Evolutionary conservation across 2,797 vertebrate genomes (phyloP).

Genomic region (Pangasius larnaudii): DNA sequence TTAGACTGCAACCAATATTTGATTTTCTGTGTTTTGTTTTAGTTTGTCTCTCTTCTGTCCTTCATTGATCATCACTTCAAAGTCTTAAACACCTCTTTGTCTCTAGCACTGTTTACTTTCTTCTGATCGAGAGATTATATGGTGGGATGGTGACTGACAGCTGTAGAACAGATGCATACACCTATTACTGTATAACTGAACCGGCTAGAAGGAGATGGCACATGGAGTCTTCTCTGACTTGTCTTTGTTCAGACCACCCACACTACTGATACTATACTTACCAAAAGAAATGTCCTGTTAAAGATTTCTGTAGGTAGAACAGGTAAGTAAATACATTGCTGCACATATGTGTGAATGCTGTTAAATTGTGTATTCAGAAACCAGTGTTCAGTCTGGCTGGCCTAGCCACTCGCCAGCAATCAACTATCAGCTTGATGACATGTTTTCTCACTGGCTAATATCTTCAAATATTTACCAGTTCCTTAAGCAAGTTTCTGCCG

Average conservation of each 20-base stretch:
- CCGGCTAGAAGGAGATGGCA: background rate
- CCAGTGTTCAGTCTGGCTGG: background rate
- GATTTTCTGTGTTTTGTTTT: background rate
- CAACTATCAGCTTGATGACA: background rate
- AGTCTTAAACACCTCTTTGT: background rate
- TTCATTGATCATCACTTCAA: background rate
- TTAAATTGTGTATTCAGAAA: background rate
- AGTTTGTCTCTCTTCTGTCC: no score
- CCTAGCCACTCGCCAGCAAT: background rate
- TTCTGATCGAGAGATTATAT: background rate
- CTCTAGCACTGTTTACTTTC: slow-evolving; percentile 4
- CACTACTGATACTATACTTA: background rate
- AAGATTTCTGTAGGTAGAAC: background rate
- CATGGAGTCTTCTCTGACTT: no score
- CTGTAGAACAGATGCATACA: background rate
- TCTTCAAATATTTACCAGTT: slow-evolving; percentile 42
- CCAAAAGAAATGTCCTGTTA: no score
- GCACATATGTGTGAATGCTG: background rate
- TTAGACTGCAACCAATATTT: background rate
- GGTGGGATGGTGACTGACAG: background rate
- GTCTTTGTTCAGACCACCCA: background rate
- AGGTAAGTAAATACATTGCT: background rate
- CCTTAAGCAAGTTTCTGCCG: slow-evolving; percentile 8
- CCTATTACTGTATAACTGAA: background rate
- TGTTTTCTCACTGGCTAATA: slow-evolving; percentile 3